These are phyloP conservation scores for Coregonus suidteri DNA, from an alignment of 2,797 vertebrate species.

Conservation along the genomic window DNA sequence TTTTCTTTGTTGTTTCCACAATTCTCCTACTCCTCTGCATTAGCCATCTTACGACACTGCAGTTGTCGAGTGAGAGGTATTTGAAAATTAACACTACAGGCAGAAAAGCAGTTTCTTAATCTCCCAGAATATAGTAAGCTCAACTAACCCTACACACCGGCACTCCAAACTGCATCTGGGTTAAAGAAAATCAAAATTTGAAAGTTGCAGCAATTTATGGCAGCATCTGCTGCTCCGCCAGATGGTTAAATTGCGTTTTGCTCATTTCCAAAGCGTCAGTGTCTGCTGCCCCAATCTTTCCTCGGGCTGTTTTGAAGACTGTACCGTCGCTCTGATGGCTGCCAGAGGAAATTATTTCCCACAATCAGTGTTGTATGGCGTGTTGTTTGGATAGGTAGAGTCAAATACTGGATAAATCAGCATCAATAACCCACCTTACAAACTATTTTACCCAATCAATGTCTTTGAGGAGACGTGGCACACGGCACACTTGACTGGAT, in stretches of 20 bases:
- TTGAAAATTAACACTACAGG: too few relatives aligned
- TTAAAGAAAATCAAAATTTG: constrained; percentile 33
- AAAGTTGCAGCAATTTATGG: constrained; percentile 34
- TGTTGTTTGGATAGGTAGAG: constrained; percentile 14
- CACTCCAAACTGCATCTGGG: constrained; percentile 19
- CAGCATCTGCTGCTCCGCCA: constrained; percentile 42
- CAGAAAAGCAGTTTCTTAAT: background rate
- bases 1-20: background rate
- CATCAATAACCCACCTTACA: background rate
- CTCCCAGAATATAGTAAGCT: constrained; percentile 4
- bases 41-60: background rate
- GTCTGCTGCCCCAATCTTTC: constrained; percentile 18
- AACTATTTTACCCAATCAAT: constrained; percentile 10
- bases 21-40: background rate
- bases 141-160: background rate
- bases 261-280: constrained; percentile 27
- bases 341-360: constrained; percentile 21
- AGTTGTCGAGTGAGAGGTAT: background rate
- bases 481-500: background rate
- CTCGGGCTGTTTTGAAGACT: constrained; percentile 36
- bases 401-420: background rate
- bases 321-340: background rate
- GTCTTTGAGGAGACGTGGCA: background rate
- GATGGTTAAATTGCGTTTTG: constrained; percentile 39
- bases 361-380: constrained; percentile 15